These are phyloP conservation scores for Girardinus metallicus DNA, from an alignment of 2,797 vertebrate genomes.

Conservation along the genomic window DNA sequence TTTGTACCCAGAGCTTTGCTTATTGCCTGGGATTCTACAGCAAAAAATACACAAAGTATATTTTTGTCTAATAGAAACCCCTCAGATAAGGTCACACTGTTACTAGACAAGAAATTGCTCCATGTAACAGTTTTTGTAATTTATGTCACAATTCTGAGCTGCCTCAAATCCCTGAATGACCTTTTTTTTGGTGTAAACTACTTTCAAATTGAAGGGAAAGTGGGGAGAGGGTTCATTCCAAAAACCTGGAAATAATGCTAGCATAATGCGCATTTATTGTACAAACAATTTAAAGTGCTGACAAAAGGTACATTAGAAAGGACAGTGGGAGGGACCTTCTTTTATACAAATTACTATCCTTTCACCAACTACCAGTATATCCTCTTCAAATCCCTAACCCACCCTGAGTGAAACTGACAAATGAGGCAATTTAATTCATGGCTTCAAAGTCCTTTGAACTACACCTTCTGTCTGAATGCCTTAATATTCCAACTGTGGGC, in stretches of 20 bases:
- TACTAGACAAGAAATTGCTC: constrained; percentile 34
- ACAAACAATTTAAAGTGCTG: constrained; percentile 38
- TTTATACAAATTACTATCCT: constrained; percentile 51
- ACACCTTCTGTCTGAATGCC: constrained; percentile 63
- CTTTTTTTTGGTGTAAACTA: constrained; percentile 19
- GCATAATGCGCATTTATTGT: constrained; percentile 32
- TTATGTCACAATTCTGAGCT: constrained; percentile 25
- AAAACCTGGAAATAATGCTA: constrained; percentile 21
- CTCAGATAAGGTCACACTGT: constrained; percentile 29
- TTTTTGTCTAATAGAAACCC: constrained; percentile 35
- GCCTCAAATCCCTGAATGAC: constrained; percentile 12
- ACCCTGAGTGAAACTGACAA: constrained; percentile 56
- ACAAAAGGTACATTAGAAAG: constrained; percentile 37
- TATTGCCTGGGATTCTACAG: constrained; percentile 23
- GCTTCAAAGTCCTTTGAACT: constrained; percentile 65
- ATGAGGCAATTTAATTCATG: constrained; percentile 73
- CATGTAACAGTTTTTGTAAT: constrained; percentile 28
- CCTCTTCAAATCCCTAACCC: constrained; percentile 47
- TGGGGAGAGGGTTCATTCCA: constrained; percentile 3
- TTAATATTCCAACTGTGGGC: constrained; percentile 62
- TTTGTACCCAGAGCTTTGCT: constrained; percentile 38
- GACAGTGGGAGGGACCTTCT: constrained; percentile 24
- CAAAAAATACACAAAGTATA: constrained; percentile 11
- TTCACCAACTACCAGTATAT: constrained; percentile 44
- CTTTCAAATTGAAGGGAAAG: constrained; percentile 16